Percentiles rank a stretch among this genome's conserved stretches.
Evolutionary conservation across 1,140 invertebrate genomes (phyloP).

Genomic region (Uloborus diversus): DNA sequence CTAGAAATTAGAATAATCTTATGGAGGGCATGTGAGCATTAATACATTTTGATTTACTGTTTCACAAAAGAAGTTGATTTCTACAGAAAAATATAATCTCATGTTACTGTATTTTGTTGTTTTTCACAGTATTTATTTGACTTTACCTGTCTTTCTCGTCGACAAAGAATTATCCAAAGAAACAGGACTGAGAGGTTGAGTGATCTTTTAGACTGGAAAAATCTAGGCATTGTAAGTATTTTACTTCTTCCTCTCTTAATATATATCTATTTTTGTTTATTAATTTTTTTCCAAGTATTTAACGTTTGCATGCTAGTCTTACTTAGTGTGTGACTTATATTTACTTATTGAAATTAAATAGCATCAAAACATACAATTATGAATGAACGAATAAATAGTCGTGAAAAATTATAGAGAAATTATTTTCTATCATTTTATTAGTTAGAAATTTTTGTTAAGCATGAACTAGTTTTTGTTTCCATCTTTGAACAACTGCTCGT

Average conservation of each 20-base stretch:
- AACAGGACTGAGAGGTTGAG: slow-evolving; percentile 97
- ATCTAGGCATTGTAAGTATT: slow-evolving; percentile 74
- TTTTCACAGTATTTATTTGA: slow-evolving; percentile 80
- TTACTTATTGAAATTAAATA: neutral
- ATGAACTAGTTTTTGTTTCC: too few species aligned
- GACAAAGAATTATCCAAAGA: slow-evolving; percentile 97
- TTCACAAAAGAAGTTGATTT: too few species aligned
- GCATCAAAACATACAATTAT: neutral
- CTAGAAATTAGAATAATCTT: too few species aligned
- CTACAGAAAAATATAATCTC: too few species aligned
- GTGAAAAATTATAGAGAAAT: neutral
- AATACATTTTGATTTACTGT: too few species aligned
- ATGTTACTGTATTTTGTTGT: slow-evolving; percentile 11
- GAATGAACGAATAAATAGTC: neutral
- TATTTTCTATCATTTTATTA: too few species aligned
- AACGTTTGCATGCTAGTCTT: neutral
- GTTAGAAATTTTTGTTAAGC: too few species aligned
- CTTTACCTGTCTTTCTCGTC: slow-evolving; percentile 87
- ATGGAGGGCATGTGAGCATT: too few species aligned
- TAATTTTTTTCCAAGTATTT: neutral
- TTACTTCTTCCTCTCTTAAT: neutral
- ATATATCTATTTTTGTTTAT: neutral
- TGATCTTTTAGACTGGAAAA: slow-evolving; percentile 98
- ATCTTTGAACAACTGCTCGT: too few species aligned
- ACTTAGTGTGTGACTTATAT: too few species aligned